Evolutionary conservation across 1,140 invertebrate genomes (phyloP), one percentile per base, ranked within the genome.

Genomic region (Drosophila busckii): DNA sequence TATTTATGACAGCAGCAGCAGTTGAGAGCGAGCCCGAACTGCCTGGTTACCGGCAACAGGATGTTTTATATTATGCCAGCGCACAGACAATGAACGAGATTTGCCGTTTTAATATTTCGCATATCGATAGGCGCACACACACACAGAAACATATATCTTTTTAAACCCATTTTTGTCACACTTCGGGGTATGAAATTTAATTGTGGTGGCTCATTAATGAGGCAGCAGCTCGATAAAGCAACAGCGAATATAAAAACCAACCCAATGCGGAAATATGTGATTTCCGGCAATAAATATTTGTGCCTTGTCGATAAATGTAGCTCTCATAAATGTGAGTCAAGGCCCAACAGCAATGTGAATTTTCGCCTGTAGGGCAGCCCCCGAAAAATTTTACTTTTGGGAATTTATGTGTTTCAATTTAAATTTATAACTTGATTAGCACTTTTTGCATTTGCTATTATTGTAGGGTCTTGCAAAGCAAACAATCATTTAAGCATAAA

Each of bases 221-320:
- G 41, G 22, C 37, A 25, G 16, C 17, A 49, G 31, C 38, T 41
- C 52, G 20, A 58, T 42, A 58, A 37, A 23, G 15, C 25, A 29
- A 52, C n/a, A n/a, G n/a, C n/a, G n/a, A n/a, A n/a, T n/a, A n/a
- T n/a, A n/a, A n/a, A n/a, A n/a, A n/a, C n/a, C n/a, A n/a, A n/a
- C n/a, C n/a, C n/a, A n/a, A n/a, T n/a, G 38, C 73, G 69, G 73
- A 80, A 75, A 80, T 80, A 66, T 80, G 73, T 75, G 75, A 80
- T 80, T 82, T 80, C 73, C 73, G 64, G 52, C 42, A 66, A 65
- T 82, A 82, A 82, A 80, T 82, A 78, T 71, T 54, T 60, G 46
- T 71, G 28, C 42, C 54, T 50, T 41, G 10, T 50, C 2, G 22
- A 25, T 53, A 26, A 25, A 32, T 12, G 31, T 31, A 22, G n/a